phyloP scores from a whole-genome alignment of 2,113 vertebrate genomes.

The Odobenus rosmarus region DNA sequence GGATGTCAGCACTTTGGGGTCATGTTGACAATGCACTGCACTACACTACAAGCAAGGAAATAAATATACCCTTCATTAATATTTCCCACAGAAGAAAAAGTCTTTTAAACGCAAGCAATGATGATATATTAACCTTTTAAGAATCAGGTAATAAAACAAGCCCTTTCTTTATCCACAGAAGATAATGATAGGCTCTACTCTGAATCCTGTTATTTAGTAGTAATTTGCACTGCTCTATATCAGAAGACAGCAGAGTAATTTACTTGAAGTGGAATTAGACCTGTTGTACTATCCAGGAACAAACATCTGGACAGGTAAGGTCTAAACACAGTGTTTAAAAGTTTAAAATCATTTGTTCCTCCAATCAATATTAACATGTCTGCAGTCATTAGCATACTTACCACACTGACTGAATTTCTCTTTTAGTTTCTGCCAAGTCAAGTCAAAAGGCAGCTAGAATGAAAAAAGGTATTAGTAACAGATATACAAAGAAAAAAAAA shows the following conservation, averaged over 20 bases:
- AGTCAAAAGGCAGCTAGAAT: constrained; percentile 97
- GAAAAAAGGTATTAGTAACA: constrained; percentile 80
- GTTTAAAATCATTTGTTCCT: constrained; percentile 29
- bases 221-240: not conserved
- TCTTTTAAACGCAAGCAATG: not conserved
- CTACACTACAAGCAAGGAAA: not conserved
- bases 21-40: not conserved
- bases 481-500: constrained; percentile 29
- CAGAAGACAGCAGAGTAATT: constrained; percentile 33
- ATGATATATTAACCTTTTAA: constrained; percentile 8
- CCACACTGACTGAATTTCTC: constrained; percentile 98
- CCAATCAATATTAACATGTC: constrained; percentile 43
- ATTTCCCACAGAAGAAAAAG: constrained; percentile 31
- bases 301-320: not conserved
- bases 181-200: not conserved
- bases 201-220: not conserved
- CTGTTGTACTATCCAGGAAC: not conserved
- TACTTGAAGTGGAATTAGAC: not conserved
- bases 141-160: not conserved
- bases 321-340: constrained; percentile 37
- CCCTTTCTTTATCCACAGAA: not conserved
- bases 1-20: not conserved
- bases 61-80: not conserved
- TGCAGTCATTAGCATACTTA: constrained; percentile 84
- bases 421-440: constrained; percentile 99